Base-by-base conservation (phyloP, 92 coral and sea anemone species). In the Bergia puertoricense region DNA sequence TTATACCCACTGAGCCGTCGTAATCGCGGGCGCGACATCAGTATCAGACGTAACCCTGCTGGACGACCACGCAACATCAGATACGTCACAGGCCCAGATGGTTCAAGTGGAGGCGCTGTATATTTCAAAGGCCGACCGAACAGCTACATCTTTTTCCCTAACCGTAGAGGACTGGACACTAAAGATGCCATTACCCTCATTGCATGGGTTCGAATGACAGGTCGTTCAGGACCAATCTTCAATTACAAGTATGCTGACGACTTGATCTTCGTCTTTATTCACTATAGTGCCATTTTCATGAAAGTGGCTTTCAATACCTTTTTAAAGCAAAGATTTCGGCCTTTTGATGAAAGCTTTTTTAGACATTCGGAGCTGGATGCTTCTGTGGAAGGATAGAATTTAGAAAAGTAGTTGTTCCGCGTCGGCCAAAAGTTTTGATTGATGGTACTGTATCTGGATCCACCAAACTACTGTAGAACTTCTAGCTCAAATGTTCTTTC, bases 141-240 rank as follows among this genome's bases (percentile, higher is more conserved):
- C 85, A 95, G 98, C 89, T 95, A 92, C 88, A 90, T 95, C 78
- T 90, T 85, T 80, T 91, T 95, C 77, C 98, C 98, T 8, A 95
- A 95, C 83, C 77, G 85, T 39, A 94, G 96, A 18, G 79, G 83
- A 75, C 96, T 95, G 45, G 98, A 95, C 86, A 90, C 96, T 41
- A 86, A 90, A 83, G 89, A 94, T 10, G 92, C 98, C 72, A 93
- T 90, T 81, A 93, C 98, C 71, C 91, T 95, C 11, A 85, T 93
- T 23, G 98, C 96, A 37, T 95, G 98, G 98, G 90, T 95, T 36
- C 90, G 86, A 90, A 95, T 93, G 89, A 86, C 68, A 13, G 98
- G 98, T 45, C 88, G 90, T 45, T 92, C 93, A 10, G 98, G 98
- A 36, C 98, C 98, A 5, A 93, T 95, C 85, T 95, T 95, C 73